Evolutionary conservation across 1,140 invertebrate species (phyloP), one percentile per base, ranked within the genome.

Genomic region (Nilaparvata lugens): DNA sequence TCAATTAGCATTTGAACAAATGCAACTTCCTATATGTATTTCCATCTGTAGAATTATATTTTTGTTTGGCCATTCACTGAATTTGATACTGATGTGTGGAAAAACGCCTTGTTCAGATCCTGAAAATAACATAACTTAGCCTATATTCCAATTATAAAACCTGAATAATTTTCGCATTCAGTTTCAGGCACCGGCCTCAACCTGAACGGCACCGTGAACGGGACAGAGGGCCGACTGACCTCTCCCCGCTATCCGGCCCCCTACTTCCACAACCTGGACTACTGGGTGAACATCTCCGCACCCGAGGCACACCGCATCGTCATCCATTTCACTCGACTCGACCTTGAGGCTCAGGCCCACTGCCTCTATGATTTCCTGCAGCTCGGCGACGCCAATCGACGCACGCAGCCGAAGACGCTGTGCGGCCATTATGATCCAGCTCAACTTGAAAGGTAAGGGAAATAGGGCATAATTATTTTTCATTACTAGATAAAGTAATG

Each of bases 351-450:
- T 58, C 87, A 91, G 72, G 73, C 79, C 19, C 79, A 89, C 60
- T 91, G 87, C 67, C 75, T 89, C 0, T 91, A 90, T 69, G 88
- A 91, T 72, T 88, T 79, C 71, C 74, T 90, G 21, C 79, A 82
- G 68, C 73, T 82, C 31, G 35, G 62, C 24, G 45, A 24, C 28
- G 43, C 38, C 16, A 31, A 19, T 35, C 53, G 56, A 14, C 56
- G 60, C 3, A 48, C 52, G 6, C 28, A n/a, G 7, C 58, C 58
- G 2, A 13, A 24, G 11, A 60, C 24, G 9, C 56, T 66, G 65
- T 84, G 82, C 64, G 82, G 82, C 1, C 75, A 71, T 9, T 73
- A 83, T 54, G 76, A 78, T 25, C 48, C 56, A 1, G 13, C 64
- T 7, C 16, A 59, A 16, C 40, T 68, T 11, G 60, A 65, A 42